Base-by-base conservation (phyloP, 1,140 invertebrate species). In the Drosophila rhopaloa region DNA sequence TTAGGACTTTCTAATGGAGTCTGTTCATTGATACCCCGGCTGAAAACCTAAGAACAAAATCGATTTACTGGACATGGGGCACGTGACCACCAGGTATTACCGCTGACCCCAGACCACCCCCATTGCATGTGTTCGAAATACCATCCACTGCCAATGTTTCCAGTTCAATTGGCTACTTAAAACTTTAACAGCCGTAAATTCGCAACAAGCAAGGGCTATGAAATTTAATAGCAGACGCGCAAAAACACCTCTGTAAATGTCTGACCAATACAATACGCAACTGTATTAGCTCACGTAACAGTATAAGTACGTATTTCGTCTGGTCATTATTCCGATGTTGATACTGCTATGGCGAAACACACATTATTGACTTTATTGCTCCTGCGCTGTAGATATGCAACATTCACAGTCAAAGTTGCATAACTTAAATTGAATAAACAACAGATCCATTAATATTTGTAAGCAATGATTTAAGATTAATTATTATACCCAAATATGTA, bases 301-400 rank as follows among this genome's bases (percentile, higher is more conserved):
- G 56, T 16, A 29, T 16, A 44, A 61, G 59, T 55, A 53, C 61
- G 63, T 50, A 67, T 55, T 44, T 35, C 48, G 44, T 48, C 51
- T 53, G 41, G 29, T 46, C 58, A 32, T 70, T 53, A 65, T 27
- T 59, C 40, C 59, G 24, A 68, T 51, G 60, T 63, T 56, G 50
- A 37, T 32, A 32, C 58, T 71, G 41, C 51, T 38, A 11, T 32
- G 6, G 70, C 47, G 60, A 68, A 71, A 81, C 82, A 84, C 85
- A 81, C 73, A 81, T 86, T 86, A 86, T 86, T 86, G 82, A 86
- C 82, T 86, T 86, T 86, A 86, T 86, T 65, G 82, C 46, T 48
- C 11, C 62, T 58, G 35, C 65, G 13, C 19, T 27, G 29, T 24
- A 50, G 27, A 65, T 38, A 53, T 35, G 29, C 53, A 14, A 19